Evolutionary conservation across 2,113 vertebrate species (phyloP), one percentile per base, ranked within the genome.

Genomic region (Pseudorasbora parva): DNA sequence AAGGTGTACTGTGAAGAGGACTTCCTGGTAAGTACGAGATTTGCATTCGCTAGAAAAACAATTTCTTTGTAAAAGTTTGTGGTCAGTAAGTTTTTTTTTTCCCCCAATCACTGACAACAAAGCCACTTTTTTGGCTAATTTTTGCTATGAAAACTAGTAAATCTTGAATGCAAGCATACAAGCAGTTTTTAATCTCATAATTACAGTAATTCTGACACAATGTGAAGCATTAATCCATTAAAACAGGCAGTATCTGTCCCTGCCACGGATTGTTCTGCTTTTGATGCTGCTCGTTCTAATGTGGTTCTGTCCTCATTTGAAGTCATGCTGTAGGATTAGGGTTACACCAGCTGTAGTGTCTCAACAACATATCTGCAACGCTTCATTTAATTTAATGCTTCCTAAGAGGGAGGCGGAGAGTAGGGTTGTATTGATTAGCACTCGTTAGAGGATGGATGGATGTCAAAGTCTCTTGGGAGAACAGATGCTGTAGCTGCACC

Each of bases 1-100:
- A 99, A 97, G 85, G 98, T 99, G 83, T 99, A 98, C 91, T 99
- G 98, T 87, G 97, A 98, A 91, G 98, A 99, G 91, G 98, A 99
- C 90, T 99, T 99, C 91, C 93, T 99, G 96, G 98, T 99, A 92
- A 96, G 96, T 51, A 19, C 6, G 15, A 51, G 49, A 51, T 5
- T 51, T 51, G 49, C 49, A 51, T 51, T 51, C 15, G 5, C 15
- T 17, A 17, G 5, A 6, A 51, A 51, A 51, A 45, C 14, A 49
- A 4, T 8, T 43, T 43, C 41, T 33, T 33, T 33, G 33, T 33
- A 33, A 33, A 33, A 3, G 33, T 33, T 33, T 33, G 33, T 33
- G 33, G 33, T 33, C 33, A 33, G 33, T 33, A 33, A 33, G 33
- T 4, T 33, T 33, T 33, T 57, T 56, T 56, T 56, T 56, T 56